Evolutionary conservation across 2,113 vertebrate genomes (phyloP), one percentile per base, ranked within the genome.

Genomic region (Grammomys dolichurus): DNA sequence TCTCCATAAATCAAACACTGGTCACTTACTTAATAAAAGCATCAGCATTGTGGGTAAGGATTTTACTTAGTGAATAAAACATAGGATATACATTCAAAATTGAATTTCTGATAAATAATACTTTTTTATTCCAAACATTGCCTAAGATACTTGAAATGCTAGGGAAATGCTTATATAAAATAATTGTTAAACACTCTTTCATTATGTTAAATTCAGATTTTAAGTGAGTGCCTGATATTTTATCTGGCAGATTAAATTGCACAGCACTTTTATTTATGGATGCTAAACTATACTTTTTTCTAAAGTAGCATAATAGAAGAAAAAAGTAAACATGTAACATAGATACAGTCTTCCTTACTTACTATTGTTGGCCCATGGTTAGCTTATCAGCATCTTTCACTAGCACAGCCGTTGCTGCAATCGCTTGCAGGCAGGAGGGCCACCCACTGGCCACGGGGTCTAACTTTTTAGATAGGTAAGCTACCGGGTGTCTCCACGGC

Each of bases 1-100:
- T 80, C 26, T 24, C 84, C 26, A 24, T 4, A 51, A 58, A 80
- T 51, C 69, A 69, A 87, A 84, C 17, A 14, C 20, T 75, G 13
- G 22, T 77, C 81, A 90, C 65, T 92, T 92, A 76, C 17, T 51
- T 94, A 56, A 77, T 72, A 33, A 94, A 93, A 82, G 11, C 56
- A 90, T 63, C 72, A 19, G 60, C 51, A 22, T 28, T 36, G 12
- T 12, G 48, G 0, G 28, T 76, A 91, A 31, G 12, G 2, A 60
- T 87, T 69, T 46, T 46, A 58, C 36, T 72, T 86, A 88, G 20
- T 40, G 90, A 82, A 72, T 26, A 95, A 84, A 90, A 78, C 69
- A 48, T 0, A 58, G 33, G 36, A 24, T 51, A 51, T 26, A 33
- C 10, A 69, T 24, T 54, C n/a, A 87, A 87, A 54, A 54, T 72